Evolutionary conservation across 2,113 vertebrate species (phyloP).

Genomic region (Centropus unirufus): DNA sequence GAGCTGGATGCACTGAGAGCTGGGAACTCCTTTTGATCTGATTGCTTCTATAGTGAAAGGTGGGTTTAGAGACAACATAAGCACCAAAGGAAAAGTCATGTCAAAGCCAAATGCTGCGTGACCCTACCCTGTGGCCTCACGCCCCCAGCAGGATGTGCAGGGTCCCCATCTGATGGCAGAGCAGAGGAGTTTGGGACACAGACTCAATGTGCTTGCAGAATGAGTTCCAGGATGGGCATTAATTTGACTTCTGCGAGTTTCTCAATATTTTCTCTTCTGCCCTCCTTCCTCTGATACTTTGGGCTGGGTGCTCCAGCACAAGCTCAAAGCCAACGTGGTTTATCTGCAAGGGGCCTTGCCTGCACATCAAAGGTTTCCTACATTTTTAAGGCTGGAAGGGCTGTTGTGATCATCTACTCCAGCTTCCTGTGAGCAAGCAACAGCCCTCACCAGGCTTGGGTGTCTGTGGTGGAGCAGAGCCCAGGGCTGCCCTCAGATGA

Average conservation of each 20-base stretch:
- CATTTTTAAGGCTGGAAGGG: not conserved
- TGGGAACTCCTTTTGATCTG: not conserved
- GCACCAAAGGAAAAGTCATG: not conserved
- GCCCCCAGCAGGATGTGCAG: not conserved
- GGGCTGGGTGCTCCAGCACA: not conserved
- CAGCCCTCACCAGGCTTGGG: not conserved
- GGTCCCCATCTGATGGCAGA: rapidly evolving
- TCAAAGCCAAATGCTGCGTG: not conserved
- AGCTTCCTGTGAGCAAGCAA: not conserved
- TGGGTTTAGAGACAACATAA: not conserved
- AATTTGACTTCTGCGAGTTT: not conserved
- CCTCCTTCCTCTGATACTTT: not conserved
- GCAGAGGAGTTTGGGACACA: not conserved
- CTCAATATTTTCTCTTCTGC: not conserved
- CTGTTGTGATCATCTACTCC: not conserved
- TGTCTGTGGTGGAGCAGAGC: not conserved
- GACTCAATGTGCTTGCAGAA: rapidly evolving
- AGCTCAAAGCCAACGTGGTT: not conserved
- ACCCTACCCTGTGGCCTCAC: rapidly evolving
- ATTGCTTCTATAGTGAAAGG: not conserved
- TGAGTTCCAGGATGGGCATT: not conserved
- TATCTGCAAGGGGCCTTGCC: not conserved
- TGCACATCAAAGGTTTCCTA: not conserved
- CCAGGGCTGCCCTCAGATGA: not conserved
- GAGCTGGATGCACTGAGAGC: rapidly evolving